These are phyloP conservation scores for Amphiprion ocellaris DNA, from an alignment of 2,113 vertebrate species.

Conservation along the genomic window DNA sequence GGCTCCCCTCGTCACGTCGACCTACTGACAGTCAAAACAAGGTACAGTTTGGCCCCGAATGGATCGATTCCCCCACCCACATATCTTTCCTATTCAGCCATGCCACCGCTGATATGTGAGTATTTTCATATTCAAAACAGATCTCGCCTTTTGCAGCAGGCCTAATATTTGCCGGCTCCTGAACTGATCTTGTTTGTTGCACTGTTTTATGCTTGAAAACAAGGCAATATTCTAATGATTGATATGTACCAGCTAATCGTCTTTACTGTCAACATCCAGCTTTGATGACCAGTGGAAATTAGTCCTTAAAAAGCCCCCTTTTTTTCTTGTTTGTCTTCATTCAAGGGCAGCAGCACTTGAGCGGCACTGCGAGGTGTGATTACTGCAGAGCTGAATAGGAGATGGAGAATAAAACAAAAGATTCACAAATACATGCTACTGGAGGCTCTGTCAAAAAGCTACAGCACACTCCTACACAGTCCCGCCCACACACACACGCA, in stretches of 20 bases:
- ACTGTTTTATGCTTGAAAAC: too few species aligned
- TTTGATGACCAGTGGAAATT: conserved; percentile 30
- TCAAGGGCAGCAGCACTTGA: conserved; percentile 59
- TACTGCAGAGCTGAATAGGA: conserved; percentile 63
- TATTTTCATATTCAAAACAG: conserved; percentile 41
- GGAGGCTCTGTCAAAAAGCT: conserved; percentile 82
- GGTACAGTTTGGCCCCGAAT: conserved; percentile 32
- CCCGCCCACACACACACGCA: conserved; percentile 66
- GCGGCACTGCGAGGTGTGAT: conserved; percentile 62
- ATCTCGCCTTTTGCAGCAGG: conserved; percentile 17
- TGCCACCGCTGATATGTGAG: conserved; percentile 13
- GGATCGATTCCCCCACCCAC: conserved; percentile 56
- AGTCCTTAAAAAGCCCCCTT: conserved; percentile 31
- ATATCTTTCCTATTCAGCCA: conserved; percentile 54
- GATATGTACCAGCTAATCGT: conserved; percentile 2
- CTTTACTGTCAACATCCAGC: neutral
- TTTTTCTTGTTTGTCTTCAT: conserved; percentile 33
- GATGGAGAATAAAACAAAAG: conserved; percentile 78
- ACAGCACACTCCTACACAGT: conserved; percentile 77
- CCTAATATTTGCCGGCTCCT: neutral
- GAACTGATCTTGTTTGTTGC: neutral
- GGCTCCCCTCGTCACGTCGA: neutral
- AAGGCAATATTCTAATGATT: neutral
- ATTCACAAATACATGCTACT: conserved; percentile 78
- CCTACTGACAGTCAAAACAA: conserved; percentile 46